phyloP scores from a whole-genome alignment of 1,140 invertebrate genomes.

The Maniola jurtina region DNA sequence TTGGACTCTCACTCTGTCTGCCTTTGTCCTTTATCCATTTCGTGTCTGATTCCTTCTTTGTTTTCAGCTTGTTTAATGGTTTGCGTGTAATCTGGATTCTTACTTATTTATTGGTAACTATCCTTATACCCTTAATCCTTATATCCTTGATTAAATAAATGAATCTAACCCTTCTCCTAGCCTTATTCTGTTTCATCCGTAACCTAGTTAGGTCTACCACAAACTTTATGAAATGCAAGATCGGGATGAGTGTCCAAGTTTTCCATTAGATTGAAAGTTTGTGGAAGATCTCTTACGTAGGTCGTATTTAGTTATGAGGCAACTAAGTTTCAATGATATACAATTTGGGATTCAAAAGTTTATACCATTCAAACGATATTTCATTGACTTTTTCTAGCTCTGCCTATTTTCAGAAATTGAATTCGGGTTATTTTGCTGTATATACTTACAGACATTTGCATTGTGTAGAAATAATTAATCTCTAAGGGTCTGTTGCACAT shows the following conservation, averaged over 20 bases:
- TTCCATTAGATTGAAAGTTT: slow-evolving; percentile 50
- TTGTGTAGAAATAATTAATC: too few relatives aligned
- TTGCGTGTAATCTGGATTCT: slow-evolving; percentile 73
- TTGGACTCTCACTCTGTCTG: slow-evolving; percentile 61
- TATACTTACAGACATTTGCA: too few relatives aligned
- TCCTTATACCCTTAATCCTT: too few relatives aligned
- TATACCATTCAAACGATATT: too few relatives aligned
- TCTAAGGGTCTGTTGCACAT: too few relatives aligned
- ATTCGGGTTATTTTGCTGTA: too few relatives aligned
- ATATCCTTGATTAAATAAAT: too few relatives aligned
- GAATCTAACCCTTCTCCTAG: slow-evolving; percentile 2
- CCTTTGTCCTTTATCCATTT: slow-evolving; percentile 13
- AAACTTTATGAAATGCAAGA: slow-evolving; percentile 53
- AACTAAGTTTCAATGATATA: too few relatives aligned
- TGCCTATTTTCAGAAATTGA: too few relatives aligned
- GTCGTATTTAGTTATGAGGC: too few relatives aligned
- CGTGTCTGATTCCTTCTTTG: slow-evolving; percentile 41
- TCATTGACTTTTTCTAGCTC: too few relatives aligned
- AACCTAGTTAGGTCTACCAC: slow-evolving; percentile 48
- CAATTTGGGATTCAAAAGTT: too few relatives aligned
- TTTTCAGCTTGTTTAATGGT: slow-evolving; percentile 76
- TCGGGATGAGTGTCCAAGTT: slow-evolving; percentile 54
- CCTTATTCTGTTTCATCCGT: slow-evolving; percentile 19
- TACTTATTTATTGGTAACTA: slow-evolving; percentile 66
- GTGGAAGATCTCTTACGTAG: slow-evolving; percentile 47